A percentile compares a stretch with the other conserved stretches of the same genome.
Evolutionary conservation across 37 sponge, comb jelly and placozoan species (phyloP).

Genomic region (Ephydatia muelleri): DNA sequence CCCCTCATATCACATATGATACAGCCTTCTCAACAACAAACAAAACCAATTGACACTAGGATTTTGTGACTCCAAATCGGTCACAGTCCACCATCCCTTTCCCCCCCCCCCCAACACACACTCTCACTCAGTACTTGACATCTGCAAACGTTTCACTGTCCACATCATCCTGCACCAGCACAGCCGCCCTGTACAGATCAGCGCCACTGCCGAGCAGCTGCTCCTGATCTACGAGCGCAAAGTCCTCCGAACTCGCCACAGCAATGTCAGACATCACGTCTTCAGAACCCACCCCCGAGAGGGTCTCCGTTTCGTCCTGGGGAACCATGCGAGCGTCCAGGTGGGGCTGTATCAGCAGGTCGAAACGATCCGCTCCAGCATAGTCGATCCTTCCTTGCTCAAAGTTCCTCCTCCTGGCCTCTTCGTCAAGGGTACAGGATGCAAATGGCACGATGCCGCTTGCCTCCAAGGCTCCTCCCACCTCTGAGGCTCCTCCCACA

Average conservation of each 20-base stretch:
- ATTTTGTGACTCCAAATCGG: neutral
- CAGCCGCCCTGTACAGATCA: neutral
- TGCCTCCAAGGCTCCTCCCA: neutral
- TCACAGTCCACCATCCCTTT: neutral
- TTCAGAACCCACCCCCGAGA: neutral
- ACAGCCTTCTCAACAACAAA: neutral
- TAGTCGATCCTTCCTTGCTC: conserved; percentile 40
- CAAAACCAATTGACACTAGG: too few species aligned
- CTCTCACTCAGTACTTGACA: neutral
- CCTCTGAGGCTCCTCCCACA: neutral
- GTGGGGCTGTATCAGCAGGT: neutral
- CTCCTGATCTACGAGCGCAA: too few species aligned
- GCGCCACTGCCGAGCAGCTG: neutral
- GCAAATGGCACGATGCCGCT: neutral
- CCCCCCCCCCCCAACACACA: neutral
- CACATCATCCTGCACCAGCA: neutral
- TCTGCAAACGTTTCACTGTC: neutral
- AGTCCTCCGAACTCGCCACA: neutral
- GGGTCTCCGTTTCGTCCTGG: neutral
- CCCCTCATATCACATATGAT: neutral
- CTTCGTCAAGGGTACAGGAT: neutral
- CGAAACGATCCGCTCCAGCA: conserved; percentile 37
- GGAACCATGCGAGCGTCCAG: neutral
- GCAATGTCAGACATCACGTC: neutral
- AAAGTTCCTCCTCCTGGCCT: neutral